A percentile compares a stretch with the other conserved stretches of the same genome.
These are phyloP conservation scores for Oscheius onirici DNA, from an alignment of 2,888 invertebrate genomes.

Conservation along the genomic window DNA sequence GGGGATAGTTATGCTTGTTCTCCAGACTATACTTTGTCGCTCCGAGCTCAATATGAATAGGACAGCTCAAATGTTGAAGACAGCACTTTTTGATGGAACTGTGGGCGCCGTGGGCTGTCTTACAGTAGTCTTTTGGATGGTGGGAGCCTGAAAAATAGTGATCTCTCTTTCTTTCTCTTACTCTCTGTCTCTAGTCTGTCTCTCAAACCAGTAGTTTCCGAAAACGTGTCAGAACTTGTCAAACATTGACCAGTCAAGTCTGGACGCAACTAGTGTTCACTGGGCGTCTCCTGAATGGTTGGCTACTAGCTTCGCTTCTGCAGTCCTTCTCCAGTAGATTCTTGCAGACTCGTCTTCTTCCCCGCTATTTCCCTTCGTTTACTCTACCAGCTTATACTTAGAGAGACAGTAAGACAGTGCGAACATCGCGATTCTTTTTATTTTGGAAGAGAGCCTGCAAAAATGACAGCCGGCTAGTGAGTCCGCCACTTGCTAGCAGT, in stretches of 20 bases:
- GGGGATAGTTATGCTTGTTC: constrained; percentile 11
- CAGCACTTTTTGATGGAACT: constrained; percentile 30
- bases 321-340: neutral
- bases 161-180: neutral
- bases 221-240: too few species aligned
- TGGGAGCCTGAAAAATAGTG: constrained; percentile 5
- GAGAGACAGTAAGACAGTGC: too few species aligned
- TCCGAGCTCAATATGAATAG: constrained; percentile 16
- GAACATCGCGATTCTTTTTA: too few species aligned
- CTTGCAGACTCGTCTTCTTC: too few species aligned
- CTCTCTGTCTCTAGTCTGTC: neutral
- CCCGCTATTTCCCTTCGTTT: too few species aligned
- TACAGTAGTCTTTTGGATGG: constrained; percentile 21
- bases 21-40: constrained; percentile 18
- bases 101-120: constrained; percentile 15
- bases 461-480: too few species aligned
- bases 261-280: too few species aligned
- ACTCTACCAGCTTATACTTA: too few species aligned
- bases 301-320: neutral
- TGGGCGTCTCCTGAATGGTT: neutral
- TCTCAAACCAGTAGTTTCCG: neutral
- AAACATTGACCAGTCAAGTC: too few species aligned
- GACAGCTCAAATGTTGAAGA: constrained; percentile 25
- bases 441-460: too few species aligned
- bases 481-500: too few species aligned